These are phyloP conservation scores for Spodoptera litura DNA, from an alignment of 1,140 invertebrate species.

Conservation along the genomic window DNA sequence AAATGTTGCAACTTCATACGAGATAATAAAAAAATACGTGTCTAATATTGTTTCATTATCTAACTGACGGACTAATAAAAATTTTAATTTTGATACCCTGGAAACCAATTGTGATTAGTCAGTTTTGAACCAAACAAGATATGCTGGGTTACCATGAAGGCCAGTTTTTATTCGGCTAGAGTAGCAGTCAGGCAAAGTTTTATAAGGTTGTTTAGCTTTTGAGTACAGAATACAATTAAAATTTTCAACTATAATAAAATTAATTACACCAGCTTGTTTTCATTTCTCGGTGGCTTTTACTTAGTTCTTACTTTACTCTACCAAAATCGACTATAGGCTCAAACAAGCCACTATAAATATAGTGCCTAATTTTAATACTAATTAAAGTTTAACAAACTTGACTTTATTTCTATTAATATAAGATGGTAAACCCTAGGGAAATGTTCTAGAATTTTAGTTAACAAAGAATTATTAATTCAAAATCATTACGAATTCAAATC, in stretches of 20 bases:
- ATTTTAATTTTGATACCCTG: too few species aligned
- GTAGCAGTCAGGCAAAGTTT: too few species aligned
- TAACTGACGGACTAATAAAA: too few species aligned
- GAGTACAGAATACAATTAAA: not conserved
- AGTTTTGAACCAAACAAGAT: too few species aligned
- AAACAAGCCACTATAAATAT: too few species aligned
- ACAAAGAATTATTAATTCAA: not conserved
- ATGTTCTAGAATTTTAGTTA: not conserved
- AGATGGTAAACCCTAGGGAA: not conserved
- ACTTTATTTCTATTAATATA: slow-evolving; percentile 63
- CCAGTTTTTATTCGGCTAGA: too few species aligned
- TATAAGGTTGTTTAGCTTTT: too few species aligned
- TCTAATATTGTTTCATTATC: too few species aligned
- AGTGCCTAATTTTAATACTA: slow-evolving; percentile 65
- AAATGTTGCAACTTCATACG: too few species aligned
- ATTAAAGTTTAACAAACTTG: slow-evolving; percentile 74
- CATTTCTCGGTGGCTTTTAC: not conserved
- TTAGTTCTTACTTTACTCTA: not conserved
- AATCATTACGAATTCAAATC: not conserved
- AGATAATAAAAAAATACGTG: too few species aligned
- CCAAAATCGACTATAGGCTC: not conserved
- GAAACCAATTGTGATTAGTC: too few species aligned
- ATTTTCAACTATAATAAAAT: slow-evolving; percentile 19
- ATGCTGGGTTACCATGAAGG: too few species aligned
- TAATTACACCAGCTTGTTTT: slow-evolving; percentile 2